Conservation (phyloP, 2,888 invertebrate genomes). For the Podotricha telesiphe region DNA sequence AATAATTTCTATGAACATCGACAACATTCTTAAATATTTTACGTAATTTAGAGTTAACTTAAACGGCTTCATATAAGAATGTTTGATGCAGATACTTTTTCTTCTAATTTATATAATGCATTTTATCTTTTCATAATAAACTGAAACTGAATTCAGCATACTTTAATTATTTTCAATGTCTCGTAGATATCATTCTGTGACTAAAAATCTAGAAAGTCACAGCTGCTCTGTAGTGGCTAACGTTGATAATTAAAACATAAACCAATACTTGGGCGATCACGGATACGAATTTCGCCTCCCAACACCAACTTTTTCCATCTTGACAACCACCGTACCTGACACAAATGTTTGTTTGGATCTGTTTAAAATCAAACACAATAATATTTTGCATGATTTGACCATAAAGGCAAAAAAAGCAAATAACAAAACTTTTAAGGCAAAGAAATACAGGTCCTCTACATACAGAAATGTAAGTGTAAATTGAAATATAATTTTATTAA, state of each 20-base stretch:
- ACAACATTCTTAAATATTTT: not conserved
- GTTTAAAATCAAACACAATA: not conserved
- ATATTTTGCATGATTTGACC: not conserved
- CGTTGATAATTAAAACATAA: too few relatives aligned
- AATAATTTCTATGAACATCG: not conserved
- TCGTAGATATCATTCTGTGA: not conserved
- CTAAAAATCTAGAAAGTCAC: too few relatives aligned
- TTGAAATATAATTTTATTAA: not conserved
- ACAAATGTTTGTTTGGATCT: not conserved
- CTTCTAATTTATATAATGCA: not conserved
- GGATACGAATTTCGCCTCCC: not conserved
- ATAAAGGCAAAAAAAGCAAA: not conserved
- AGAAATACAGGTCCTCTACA: not conserved
- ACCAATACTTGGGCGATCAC: not conserved
- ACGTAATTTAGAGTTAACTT: not conserved
- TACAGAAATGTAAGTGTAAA: not conserved
- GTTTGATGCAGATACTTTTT: not conserved
- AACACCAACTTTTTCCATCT: not conserved
- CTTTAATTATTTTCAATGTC: not conserved
- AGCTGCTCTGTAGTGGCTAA: not conserved
- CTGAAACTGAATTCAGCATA: not conserved
- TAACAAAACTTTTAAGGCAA: not conserved
- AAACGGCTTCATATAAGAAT: conserved; percentile 1
- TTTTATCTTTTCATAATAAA: not conserved
- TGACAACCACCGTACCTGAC: not conserved